Evolutionary conservation across 1,140 invertebrate species (phyloP).

Genomic region (Musca vetustissima): DNA sequence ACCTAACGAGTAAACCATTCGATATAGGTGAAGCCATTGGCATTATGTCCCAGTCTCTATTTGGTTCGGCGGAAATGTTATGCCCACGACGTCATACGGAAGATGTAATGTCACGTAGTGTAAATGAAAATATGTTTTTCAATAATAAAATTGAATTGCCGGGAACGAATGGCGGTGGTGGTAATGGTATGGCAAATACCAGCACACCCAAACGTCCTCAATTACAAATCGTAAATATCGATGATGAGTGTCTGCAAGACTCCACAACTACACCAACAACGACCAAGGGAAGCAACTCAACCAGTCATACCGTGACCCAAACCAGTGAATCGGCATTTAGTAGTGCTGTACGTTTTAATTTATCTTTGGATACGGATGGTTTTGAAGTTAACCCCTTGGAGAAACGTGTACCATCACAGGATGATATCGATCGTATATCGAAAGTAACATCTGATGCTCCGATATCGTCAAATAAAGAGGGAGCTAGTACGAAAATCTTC

Average conservation of each 20-base stretch:
- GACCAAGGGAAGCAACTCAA: not conserved
- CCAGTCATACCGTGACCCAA: too few species aligned
- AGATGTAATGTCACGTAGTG: slow-evolving; percentile 63
- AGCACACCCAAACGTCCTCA: slow-evolving; percentile 48
- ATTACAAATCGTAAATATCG: slow-evolving; percentile 41
- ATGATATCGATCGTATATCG: slow-evolving; percentile 84
- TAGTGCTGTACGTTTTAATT: slow-evolving; percentile 37
- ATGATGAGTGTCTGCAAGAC: slow-evolving; percentile 17
- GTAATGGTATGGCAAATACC: slow-evolving; percentile 17
- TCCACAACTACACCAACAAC: too few species aligned
- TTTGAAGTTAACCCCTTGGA: slow-evolving; percentile 59
- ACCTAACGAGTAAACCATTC: slow-evolving; percentile 27
- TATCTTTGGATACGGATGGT: slow-evolving; percentile 55
- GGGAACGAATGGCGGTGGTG: not conserved
- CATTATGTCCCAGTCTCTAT: slow-evolving; percentile 54
- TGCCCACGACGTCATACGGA: slow-evolving; percentile 48
- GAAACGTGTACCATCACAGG: slow-evolving; percentile 68
- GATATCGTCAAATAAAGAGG: slow-evolving; percentile 62
- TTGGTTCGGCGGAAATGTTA: slow-evolving; percentile 50
- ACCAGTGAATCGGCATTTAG: slow-evolving; percentile 3
- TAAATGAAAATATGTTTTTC: slow-evolving; percentile 64
- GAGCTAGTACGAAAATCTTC: slow-evolving; percentile 77
- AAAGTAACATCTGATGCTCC: slow-evolving; percentile 81
- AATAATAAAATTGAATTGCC: slow-evolving; percentile 52
- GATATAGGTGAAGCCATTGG: slow-evolving; percentile 33